Base-by-base conservation (phyloP, 2,113 vertebrate species). In the Pantherophis guttatus region DNA sequence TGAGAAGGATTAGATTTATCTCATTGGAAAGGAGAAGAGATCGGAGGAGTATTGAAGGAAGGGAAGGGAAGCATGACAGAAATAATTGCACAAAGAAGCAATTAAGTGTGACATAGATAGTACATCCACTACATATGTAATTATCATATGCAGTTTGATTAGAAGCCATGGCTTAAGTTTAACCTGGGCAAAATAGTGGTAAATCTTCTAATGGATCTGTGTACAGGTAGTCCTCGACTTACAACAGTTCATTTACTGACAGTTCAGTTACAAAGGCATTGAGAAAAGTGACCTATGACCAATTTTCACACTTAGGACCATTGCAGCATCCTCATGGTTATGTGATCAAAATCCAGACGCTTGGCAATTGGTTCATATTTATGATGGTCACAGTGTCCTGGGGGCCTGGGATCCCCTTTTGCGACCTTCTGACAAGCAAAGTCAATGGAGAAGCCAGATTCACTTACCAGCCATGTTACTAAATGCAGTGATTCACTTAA, bases 291-390 rank as follows among this genome's bases (percentile, higher is more conserved):
- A 70, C 65, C 65, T 70, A 70, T 15, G 5, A 70, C 12, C 65
- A n/a, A n/a, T n/a, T 70, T 70, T 70, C 29, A 70, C 29, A 70
- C 65, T 70, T 70, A 5, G 5, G 65, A 70, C 29, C 29, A 12
- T n/a, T 70, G 29, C 29, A 70, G 12, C 29, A 70, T n/a, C 62
- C 29, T 0, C 29, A 70, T n/a, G 12, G 12, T n/a, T 29, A 70
- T 0, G 0, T 70, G 62, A n/a, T 70, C 4, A 70, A n/a, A 70
- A 70, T n/a, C 13, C 29, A 70, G 12, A n/a, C 0, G 0, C 29
- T 65, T n/a, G 62, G 62, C 29, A 65, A n/a, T 12, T 65, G 26
- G 62, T 65, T 65, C 62, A 65, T 65, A 13, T 13, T 65, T 70
- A n/a, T 70, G 26, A 65, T 0, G 29, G 29, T n/a, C 1, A 5